A percentile compares a stretch with the other conserved stretches of the same genome.
Evolutionary conservation across 2,113 vertebrate genomes (phyloP).

Genomic region (Alectura lathami): DNA sequence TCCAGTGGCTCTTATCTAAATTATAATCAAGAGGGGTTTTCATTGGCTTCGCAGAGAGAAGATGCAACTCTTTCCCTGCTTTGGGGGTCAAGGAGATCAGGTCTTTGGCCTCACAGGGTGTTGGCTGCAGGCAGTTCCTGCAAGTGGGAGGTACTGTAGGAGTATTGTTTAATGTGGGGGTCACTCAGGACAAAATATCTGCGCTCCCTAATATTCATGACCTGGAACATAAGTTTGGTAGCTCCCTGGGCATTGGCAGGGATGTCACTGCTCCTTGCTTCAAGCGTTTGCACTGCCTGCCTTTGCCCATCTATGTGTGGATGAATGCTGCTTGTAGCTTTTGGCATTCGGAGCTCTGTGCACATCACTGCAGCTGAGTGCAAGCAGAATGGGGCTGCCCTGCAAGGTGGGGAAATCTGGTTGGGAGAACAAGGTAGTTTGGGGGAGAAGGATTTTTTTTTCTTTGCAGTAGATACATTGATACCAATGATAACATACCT

Average conservation of each 20-base stretch:
- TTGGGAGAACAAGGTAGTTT: constrained; percentile 3
- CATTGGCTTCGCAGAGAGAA: constrained; percentile 81
- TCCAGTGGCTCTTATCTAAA: constrained; percentile 89
- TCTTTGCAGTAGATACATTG: no score
- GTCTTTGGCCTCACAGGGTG: constrained; percentile 22
- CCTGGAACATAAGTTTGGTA: neutral
- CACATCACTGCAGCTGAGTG: neutral
- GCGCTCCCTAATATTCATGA: neutral
- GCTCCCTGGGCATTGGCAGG: neutral
- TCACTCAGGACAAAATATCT: constrained; percentile 24
- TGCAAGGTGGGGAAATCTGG: constrained; percentile 2
- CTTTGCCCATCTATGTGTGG: neutral
- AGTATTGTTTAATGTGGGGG: neutral
- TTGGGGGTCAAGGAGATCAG: constrained; percentile 66
- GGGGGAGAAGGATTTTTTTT: neutral
- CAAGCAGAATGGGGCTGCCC: constrained; percentile 14
- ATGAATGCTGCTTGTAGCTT: neutral
- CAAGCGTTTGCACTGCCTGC: neutral
- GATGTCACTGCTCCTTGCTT: neutral
- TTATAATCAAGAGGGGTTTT: constrained; percentile 89
- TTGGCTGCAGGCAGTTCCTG: neutral
- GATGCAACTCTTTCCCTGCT: constrained; percentile 79
- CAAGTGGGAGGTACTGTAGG: neutral
- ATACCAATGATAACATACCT: neutral
- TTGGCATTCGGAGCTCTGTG: neutral